Evolutionary conservation across 2,888 invertebrate species (phyloP), one percentile per base, ranked within the genome.

Genomic region (Lepetodrilus schrolli): DNA sequence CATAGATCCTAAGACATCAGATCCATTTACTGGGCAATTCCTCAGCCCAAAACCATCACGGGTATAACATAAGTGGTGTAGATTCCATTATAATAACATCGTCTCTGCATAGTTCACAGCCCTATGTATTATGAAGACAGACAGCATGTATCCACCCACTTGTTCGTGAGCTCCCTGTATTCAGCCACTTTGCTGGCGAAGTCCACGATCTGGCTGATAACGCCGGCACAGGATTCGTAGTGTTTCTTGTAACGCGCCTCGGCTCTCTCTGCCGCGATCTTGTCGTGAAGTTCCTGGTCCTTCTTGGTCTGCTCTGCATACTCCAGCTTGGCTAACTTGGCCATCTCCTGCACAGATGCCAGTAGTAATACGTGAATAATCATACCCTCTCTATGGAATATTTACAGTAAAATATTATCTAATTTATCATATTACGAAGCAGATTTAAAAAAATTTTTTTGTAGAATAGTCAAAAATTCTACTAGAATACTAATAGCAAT

Each of bases 141-240:
- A n/a, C n/a, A n/a, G n/a, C n/a, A n/a, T n/a, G n/a, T 4, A 20
- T 21, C n/a, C 30, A 70, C 86, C 78, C 75, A 90, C 89, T 87
- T 86, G 78, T 89, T 86, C 26, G 90, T 90, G 13, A 90, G 85
- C 74, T 90, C 88, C 50, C 90, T 82, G 78, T 90, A 90, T 74
- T 90, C 90, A 0, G 84, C 88, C 1, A 89, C 84, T 80, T 89
- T 90, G 73, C 85, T 84, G 2, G 87, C 74, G 76, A 90, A 88
- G 79, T 91, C 90, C 3, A 88, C 83, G 13, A 90, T 85, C 69
- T 87, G 84, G 8, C 80, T 75, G 13, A 90, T 79, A 3, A 89
- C 80, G 4, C 85, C 87, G 47, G 75, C 75, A 79, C 88, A 88
- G 73, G 85, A 80, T 36, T 89, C 84, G 70, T 90, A 90, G 76